A percentile compares a stretch with the other conserved stretches of the same genome.
Conservation (phyloP, 2,888 invertebrate genomes). For the Scaptomyza parva region DNA sequence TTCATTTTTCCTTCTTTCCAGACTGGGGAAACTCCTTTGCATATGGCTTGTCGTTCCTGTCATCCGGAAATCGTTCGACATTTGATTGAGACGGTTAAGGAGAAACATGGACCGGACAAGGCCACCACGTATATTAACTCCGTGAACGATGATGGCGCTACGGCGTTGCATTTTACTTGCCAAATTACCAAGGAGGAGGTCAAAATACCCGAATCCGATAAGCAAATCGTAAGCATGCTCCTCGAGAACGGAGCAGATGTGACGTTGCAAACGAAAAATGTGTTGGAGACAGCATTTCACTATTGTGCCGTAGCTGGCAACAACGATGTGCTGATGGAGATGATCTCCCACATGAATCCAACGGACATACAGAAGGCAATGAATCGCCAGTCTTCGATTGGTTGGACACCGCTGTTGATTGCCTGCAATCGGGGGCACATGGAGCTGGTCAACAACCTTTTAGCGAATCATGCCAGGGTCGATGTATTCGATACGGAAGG, state of each 20-base stretch:
- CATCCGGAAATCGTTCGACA: slow-evolving; percentile 94
- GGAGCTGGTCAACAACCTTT: slow-evolving; percentile 94
- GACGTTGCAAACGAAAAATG: slow-evolving; percentile 92
- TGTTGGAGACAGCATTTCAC: slow-evolving; percentile 97
- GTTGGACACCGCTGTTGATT: slow-evolving; percentile 98
- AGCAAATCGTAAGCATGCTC: slow-evolving; percentile 95
- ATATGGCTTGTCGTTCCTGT: slow-evolving; percentile 95
- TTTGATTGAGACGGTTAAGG: slow-evolving; percentile 93
- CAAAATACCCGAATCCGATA: slow-evolving; percentile 89
- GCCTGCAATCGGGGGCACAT: slow-evolving; percentile 98
- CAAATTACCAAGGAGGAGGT: slow-evolving; percentile 94
- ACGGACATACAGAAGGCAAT: slow-evolving; percentile 96
- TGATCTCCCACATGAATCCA: slow-evolving; percentile 95
- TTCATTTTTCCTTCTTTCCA: slow-evolving; percentile 79
- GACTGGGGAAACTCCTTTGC: slow-evolving; percentile 97
- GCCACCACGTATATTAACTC: slow-evolving; percentile 95
- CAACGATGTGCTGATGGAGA: slow-evolving; percentile 96
- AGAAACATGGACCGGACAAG: slow-evolving; percentile 90
- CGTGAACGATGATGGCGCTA: slow-evolving; percentile 96
- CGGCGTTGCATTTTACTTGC: slow-evolving; percentile 97
- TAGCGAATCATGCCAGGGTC: slow-evolving; percentile 97
- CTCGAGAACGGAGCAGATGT: slow-evolving; percentile 97
- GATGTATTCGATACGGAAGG: slow-evolving; percentile 99
- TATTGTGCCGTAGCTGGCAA: slow-evolving; percentile 97
- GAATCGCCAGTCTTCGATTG: slow-evolving; percentile 96